Evolutionary conservation across 1,140 invertebrate species (phyloP).

Genomic region (Solen grandis): DNA sequence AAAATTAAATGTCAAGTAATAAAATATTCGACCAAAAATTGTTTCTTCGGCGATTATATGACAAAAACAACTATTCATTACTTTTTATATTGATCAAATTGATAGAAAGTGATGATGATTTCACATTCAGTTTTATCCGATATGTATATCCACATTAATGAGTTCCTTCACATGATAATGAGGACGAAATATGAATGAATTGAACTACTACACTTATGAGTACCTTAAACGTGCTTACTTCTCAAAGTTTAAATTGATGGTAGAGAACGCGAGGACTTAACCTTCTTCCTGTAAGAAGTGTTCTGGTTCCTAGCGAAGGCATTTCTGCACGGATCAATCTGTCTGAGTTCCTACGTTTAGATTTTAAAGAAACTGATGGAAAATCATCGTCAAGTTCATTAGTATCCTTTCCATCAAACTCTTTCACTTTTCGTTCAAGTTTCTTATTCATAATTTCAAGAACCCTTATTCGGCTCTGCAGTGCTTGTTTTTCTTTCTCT

Average conservation of each 20-base stretch:
- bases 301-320: neutral
- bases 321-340: constrained; percentile 30
- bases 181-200: too few species aligned
- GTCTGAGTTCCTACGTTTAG: neutral
- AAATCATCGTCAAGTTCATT: constrained; percentile 4
- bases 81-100: too few species aligned
- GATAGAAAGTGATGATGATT: too few species aligned
- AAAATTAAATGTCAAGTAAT: too few species aligned
- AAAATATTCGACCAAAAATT: too few species aligned
- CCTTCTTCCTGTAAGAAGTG: neutral
- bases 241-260: constrained; percentile 2
- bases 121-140: too few species aligned
- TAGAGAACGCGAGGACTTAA: constrained; percentile 1
- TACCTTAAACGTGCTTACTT: too few species aligned
- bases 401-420: constrained; percentile 12
- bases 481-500: constrained; percentile 30
- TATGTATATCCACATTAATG: too few species aligned
- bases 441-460: constrained; percentile 25
- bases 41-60: too few species aligned
- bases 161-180: too few species aligned
- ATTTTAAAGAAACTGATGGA: neutral
- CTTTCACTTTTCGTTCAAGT: constrained; percentile 6
- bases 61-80: too few species aligned
- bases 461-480: constrained; percentile 23
- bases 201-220: too few species aligned